These are phyloP conservation scores for Spizaetus ornatus DNA, from an alignment of 2,113 vertebrate species.

Conservation along the genomic window DNA sequence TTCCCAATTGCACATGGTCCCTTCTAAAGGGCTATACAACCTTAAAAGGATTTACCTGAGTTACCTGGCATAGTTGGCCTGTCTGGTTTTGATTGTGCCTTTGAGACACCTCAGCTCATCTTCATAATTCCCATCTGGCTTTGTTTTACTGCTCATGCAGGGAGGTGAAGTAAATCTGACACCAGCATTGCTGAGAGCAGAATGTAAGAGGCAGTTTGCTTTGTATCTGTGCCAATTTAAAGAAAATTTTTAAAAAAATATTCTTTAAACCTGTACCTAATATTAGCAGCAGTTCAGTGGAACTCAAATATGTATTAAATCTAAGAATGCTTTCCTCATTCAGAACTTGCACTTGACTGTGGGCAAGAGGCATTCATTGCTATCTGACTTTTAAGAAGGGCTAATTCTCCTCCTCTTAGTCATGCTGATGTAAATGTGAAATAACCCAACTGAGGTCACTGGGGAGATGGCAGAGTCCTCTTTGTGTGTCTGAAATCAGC, in stretches of 20 bases:
- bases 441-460: neutral
- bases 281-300: neutral
- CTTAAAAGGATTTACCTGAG: neutral
- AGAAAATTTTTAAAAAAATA: neutral
- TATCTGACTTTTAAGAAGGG: neutral
- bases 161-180: neutral
- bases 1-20: rapidly evolving
- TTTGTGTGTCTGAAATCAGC: slow-evolving; percentile 12
- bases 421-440: neutral
- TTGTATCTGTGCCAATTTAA: neutral
- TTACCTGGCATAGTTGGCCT: neutral
- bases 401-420: neutral
- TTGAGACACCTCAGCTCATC: neutral
- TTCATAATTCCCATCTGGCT: neutral
- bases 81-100: neutral
- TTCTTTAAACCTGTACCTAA: neutral
- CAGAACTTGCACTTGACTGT: neutral
- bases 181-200: neutral
- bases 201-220: neutral
- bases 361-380: neutral
- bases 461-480: neutral
- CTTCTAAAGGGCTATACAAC: neutral
- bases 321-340: neutral
- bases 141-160: neutral
- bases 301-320: neutral